These are phyloP conservation scores for Spilarctia lutea DNA, from an alignment of 2,888 invertebrate genomes.

Conservation along the genomic window DNA sequence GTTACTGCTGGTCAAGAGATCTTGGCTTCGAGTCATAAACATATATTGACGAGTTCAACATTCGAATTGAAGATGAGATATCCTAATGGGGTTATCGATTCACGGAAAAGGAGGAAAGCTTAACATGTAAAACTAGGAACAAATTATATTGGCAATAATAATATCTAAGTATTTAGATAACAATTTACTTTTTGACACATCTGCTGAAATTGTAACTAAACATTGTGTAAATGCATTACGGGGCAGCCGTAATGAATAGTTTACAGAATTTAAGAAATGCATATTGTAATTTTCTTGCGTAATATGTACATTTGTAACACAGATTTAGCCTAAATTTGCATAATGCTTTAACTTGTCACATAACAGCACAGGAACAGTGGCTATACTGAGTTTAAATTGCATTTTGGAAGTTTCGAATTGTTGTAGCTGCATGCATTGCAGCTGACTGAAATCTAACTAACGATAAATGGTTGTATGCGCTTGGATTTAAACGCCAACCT, in stretches of 20 bases:
- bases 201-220: neutral
- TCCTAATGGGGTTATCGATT: no score
- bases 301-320: conserved; percentile 70
- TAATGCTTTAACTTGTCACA: conserved; percentile 80
- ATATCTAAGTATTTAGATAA: neutral
- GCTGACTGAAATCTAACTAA: conserved; percentile 64
- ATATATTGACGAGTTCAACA: no score
- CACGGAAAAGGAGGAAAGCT: neutral
- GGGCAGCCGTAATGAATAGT: conserved; percentile 13
- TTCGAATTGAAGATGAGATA: no score
- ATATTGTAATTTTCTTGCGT: conserved; percentile 52
- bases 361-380: conserved; percentile 69
- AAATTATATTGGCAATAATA: neutral
- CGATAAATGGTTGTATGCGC: conserved; percentile 58
- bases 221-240: neutral
- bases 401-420: conserved; percentile 72
- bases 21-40: no score
- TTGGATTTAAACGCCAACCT: conserved; percentile 14
- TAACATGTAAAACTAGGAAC: neutral
- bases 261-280: conserved; percentile 48
- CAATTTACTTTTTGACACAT: neutral
- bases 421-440: conserved; percentile 66
- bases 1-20: no score
- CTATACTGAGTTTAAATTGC: conserved; percentile 77
- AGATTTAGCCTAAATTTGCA: conserved; percentile 75